phyloP scores from a whole-genome alignment of 1,140 invertebrate genomes.

The Zaprionus vittiger region DNA sequence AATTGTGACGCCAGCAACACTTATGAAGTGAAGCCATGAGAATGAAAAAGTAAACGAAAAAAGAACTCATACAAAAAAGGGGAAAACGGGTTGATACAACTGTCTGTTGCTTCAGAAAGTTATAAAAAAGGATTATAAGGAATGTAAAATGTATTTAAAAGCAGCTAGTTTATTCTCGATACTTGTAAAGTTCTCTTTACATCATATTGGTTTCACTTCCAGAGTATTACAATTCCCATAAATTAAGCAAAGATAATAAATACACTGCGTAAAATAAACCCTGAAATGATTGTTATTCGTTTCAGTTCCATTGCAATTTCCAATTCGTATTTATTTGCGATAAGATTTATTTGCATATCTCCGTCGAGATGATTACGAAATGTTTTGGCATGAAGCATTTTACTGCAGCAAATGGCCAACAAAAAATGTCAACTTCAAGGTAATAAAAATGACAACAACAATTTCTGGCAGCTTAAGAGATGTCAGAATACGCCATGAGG shows the following conservation, averaged over 20 bases:
- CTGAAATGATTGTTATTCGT: not conserved
- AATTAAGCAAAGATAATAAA: not conserved
- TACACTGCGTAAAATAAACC: not conserved
- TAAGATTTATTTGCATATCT: slow-evolving; percentile 27
- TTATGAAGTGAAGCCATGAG: not conserved
- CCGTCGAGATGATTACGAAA: slow-evolving; percentile 17
- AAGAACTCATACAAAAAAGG: not conserved
- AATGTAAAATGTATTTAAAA: no score
- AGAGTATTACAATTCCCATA: not conserved
- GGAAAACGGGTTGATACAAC: not conserved
- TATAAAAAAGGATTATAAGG: no score
- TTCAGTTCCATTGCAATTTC: not conserved
- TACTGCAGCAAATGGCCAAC: slow-evolving; percentile 5
- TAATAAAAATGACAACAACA: slow-evolving; percentile 37
- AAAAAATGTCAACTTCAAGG: slow-evolving; percentile 23
- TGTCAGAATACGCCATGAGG: slow-evolving; percentile 6
- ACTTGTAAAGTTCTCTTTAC: not conserved
- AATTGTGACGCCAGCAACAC: not conserved
- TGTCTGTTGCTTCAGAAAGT: not conserved
- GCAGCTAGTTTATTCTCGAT: no score
- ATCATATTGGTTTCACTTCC: not conserved
- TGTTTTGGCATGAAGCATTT: slow-evolving; percentile 15
- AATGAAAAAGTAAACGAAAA: not conserved
- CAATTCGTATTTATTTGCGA: slow-evolving; percentile 6
- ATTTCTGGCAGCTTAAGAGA: slow-evolving; percentile 28